Percentiles rank a stretch among this genome's conserved stretches.
Evolutionary conservation across 1,140 invertebrate species (phyloP).

Genomic region (Bicyclus anynana): DNA sequence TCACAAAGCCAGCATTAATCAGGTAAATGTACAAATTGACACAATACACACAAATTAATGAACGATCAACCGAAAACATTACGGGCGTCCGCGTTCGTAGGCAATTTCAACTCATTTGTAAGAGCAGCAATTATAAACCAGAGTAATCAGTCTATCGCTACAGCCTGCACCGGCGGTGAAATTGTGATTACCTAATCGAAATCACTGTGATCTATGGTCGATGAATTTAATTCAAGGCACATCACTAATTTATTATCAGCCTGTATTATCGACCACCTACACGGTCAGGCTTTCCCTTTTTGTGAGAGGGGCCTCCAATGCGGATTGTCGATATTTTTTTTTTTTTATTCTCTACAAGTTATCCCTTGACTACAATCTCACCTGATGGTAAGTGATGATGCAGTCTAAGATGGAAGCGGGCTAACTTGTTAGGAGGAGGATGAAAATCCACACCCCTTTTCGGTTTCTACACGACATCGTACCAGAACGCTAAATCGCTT

Average conservation of each 20-base stretch:
- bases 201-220: not conserved
- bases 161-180: constrained; percentile 29
- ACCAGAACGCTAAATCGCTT: too few species aligned
- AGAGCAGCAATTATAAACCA: constrained; percentile 62
- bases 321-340: too few species aligned
- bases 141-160: constrained; percentile 52
- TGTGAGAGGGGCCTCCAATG: too few species aligned
- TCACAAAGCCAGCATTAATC: constrained; percentile 39
- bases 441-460: too few species aligned
- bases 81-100: constrained; percentile 45
- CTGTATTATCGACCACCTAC: not conserved
- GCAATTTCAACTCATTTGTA: constrained; percentile 59
- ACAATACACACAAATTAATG: constrained; percentile 66
- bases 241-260: not conserved
- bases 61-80: constrained; percentile 60
- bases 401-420: too few species aligned
- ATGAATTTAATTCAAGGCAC: not conserved
- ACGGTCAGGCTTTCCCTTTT: too few species aligned
- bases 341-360: too few species aligned
- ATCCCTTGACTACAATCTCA: too few species aligned
- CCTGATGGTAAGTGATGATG: too few species aligned
- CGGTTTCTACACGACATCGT: too few species aligned
- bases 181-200: constrained; percentile 3
- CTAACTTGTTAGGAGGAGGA: too few species aligned
- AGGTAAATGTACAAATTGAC: constrained; percentile 56